These are phyloP conservation scores for Pterostichus madidus DNA, from an alignment of 2,888 invertebrate genomes.

Conservation along the genomic window DNA sequence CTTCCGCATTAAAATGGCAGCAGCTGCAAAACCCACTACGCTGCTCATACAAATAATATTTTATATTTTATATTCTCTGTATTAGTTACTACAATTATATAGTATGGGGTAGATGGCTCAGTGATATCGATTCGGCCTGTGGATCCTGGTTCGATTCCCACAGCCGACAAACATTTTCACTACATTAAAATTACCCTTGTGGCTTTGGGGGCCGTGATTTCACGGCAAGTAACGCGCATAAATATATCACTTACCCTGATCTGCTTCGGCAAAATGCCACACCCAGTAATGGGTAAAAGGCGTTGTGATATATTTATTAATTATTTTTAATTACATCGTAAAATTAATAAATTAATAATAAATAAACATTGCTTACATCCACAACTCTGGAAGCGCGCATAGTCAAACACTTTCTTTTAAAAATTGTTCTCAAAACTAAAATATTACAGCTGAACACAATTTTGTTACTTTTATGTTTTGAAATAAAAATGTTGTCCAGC, in stretches of 20 bases:
- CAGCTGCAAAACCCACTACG: not conserved
- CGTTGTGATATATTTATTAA: no score
- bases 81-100: slow-evolving; percentile 16
- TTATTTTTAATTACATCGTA: no score
- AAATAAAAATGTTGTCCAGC: slow-evolving; percentile 41
- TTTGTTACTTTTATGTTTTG: slow-evolving; percentile 36
- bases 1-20: slow-evolving; percentile 17
- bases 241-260: no score
- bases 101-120: no score
- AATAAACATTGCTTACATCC: slow-evolving; percentile 9
- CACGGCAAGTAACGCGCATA: no score
- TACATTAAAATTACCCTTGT: no score
- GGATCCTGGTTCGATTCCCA: no score
- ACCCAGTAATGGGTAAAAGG: no score
- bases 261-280: no score
- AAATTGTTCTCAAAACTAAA: slow-evolving; percentile 51
- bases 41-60: slow-evolving; percentile 6
- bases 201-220: no score
- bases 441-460: not conserved
- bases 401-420: slow-evolving; percentile 48
- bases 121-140: no score
- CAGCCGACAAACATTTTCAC: no score
- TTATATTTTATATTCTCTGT: not conserved
- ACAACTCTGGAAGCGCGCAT: slow-evolving; percentile 37
- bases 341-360: slow-evolving; percentile 42